These are phyloP conservation scores for Trachythela sp. DNA, from an alignment of 64 coral and sea anemone genomes.

Conservation along the genomic window DNA sequence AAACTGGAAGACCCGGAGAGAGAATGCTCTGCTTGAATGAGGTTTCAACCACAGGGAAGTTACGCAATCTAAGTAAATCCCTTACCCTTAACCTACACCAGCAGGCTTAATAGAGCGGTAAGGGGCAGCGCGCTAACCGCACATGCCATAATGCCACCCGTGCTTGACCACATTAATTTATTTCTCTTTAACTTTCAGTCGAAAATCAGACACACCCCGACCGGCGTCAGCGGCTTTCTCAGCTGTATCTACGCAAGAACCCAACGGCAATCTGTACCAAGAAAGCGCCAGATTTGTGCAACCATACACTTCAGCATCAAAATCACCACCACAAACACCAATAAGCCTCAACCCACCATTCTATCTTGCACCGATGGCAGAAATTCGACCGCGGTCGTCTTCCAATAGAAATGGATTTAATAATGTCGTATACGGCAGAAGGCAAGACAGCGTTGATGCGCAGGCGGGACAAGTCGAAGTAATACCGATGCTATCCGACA, in stretches of 20 bases:
- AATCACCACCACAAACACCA: conserved; percentile 2
- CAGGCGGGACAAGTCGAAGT: neutral
- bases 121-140: too few relatives aligned
- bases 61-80: too few relatives aligned
- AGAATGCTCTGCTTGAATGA: too few relatives aligned
- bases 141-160: neutral
- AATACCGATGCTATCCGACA: neutral
- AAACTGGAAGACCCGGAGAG: too few relatives aligned
- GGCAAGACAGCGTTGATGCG: neutral
- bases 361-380: neutral
- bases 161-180: neutral
- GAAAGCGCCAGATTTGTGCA: neutral
- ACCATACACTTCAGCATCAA: neutral
- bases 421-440: neutral
- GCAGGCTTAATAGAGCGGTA: too few relatives aligned
- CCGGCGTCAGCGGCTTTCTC: neutral
- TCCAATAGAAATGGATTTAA: conserved; percentile 1
- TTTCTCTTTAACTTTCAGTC: neutral
- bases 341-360: conserved; percentile 3
- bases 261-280: neutral
- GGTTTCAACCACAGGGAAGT: too few relatives aligned
- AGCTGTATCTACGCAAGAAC: neutral
- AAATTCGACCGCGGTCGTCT: neutral
- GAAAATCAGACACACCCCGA: neutral
- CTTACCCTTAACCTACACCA: too few relatives aligned